phyloP scores from a whole-genome alignment of 1,140 invertebrate species.

The Ctenoplectra terminalis region DNA sequence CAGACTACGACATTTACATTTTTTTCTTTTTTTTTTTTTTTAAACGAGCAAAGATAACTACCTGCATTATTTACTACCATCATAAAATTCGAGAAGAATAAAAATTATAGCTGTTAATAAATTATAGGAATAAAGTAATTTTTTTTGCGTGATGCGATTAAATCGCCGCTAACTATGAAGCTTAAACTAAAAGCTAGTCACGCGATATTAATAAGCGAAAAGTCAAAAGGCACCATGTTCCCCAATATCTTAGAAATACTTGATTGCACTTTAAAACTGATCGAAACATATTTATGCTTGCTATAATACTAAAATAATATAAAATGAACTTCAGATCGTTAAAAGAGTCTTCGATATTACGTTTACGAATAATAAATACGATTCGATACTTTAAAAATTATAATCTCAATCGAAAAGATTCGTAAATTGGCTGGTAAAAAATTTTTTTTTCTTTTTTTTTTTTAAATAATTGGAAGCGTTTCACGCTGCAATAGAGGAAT shows the following conservation, averaged over 20 bases:
- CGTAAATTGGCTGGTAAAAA: constrained; percentile 6
- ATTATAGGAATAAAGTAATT: constrained; percentile 11
- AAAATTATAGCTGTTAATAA: constrained; percentile 5
- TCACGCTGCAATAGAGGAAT: constrained; percentile 36
- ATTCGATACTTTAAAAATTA: constrained; percentile 20
- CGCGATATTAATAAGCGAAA: constrained; percentile 32
- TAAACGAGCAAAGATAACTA: background rate
- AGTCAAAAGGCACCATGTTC: constrained; percentile 51
- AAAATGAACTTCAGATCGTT: constrained; percentile 19
- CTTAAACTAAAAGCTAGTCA: constrained; percentile 33
- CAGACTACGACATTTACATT: constrained; percentile 15
- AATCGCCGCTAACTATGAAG: constrained; percentile 25
- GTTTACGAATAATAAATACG: constrained; percentile 9
- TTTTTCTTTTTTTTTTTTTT: background rate
- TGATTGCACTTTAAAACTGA: constrained; percentile 43
- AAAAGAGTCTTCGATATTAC: constrained; percentile 3
- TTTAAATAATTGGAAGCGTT: constrained; percentile 31
- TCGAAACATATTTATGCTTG: constrained; percentile 8
- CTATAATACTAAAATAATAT: constrained; percentile 18
- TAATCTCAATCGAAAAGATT: constrained; percentile 14
- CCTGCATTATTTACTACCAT: background rate
- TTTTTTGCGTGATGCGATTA: background rate
- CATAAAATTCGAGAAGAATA: background rate
- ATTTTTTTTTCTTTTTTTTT: background rate
- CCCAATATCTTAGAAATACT: constrained; percentile 44